Evolutionary conservation across 2,113 vertebrate genomes (phyloP).

Genomic region (Datnioides undecimradiatus): DNA sequence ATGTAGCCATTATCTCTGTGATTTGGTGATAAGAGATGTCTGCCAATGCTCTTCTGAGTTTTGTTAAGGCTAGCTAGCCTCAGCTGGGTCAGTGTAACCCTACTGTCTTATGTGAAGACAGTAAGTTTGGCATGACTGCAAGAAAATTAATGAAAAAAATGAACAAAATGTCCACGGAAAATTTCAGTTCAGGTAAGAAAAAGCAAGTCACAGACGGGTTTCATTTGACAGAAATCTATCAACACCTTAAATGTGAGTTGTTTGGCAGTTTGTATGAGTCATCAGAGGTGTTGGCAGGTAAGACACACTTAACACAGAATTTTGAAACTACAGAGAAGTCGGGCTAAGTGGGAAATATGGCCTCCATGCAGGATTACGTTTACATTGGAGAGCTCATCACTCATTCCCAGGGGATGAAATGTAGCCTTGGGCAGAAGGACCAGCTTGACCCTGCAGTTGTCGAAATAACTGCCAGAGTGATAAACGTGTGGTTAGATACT

Average conservation of each 20-base stretch:
- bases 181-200: slow-evolving; percentile 7
- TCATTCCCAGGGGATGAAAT: slow-evolving; percentile 58
- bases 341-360: slow-evolving; percentile 45
- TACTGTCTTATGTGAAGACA: slow-evolving; percentile 6
- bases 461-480: slow-evolving; percentile 31
- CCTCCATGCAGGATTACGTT: slow-evolving; percentile 20
- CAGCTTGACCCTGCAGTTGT: slow-evolving; percentile 39
- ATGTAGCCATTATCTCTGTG: slow-evolving; percentile 64
- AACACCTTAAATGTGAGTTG: slow-evolving; percentile 6
- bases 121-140: background rate
- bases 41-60: slow-evolving; percentile 31
- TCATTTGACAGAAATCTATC: background rate
- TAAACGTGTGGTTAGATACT: slow-evolving; percentile 39
- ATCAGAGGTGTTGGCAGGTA: slow-evolving; percentile 19
- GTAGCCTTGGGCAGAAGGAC: slow-evolving; percentile 41
- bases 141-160: background rate
- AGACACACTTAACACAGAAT: slow-evolving; percentile 1
- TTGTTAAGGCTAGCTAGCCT: slow-evolving; percentile 27
- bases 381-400: slow-evolving; percentile 43
- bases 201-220: background rate
- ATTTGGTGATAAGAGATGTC: slow-evolving; percentile 65
- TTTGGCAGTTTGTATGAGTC: slow-evolving; percentile 33
- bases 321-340: slow-evolving; percentile 15
- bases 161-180: background rate
- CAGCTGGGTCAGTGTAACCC: slow-evolving; percentile 42